Evolutionary conservation across 2,797 vertebrate genomes (phyloP).

Genomic region (Sebastes aleutianus): DNA sequence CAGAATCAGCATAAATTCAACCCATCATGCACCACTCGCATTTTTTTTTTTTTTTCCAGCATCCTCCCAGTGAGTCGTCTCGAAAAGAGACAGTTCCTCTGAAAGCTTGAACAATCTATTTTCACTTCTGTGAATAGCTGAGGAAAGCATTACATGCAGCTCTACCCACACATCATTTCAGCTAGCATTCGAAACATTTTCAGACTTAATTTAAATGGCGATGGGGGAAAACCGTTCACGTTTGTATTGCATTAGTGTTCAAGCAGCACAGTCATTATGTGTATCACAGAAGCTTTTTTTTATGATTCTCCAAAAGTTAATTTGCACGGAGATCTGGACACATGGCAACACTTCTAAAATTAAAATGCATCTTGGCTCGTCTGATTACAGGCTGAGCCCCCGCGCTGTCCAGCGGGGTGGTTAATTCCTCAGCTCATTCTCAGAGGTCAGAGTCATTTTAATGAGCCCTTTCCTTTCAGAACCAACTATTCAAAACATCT

Average conservation of each 20-base stretch:
- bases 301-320: conserved; percentile 15
- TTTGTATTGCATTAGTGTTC: not conserved
- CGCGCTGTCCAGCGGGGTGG: conserved; percentile 21
- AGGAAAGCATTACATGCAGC: not conserved
- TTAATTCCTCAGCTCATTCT: conserved; percentile 50
- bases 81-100: not conserved
- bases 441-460: conserved; percentile 68
- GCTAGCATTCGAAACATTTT: conserved; percentile 2
- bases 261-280: not conserved
- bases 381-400: conserved; percentile 35
- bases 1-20: not conserved
- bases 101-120: not conserved
- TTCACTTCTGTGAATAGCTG: conserved; percentile 1
- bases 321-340: conserved; percentile 25
- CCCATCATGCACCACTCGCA: not conserved
- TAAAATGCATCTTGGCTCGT: conserved; percentile 29
- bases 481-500: conserved; percentile 41
- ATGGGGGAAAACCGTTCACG: not conserved
- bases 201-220: conserved; percentile 21
- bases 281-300: conserved; percentile 3
- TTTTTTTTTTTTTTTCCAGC: not conserved
- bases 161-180: not conserved
- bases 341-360: conserved; percentile 33
- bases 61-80: not conserved
- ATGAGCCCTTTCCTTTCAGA: conserved; percentile 56